Evolutionary conservation across 2,113 vertebrate species (phyloP), one percentile per base, ranked within the genome.

Genomic region (Ochotona princeps): DNA sequence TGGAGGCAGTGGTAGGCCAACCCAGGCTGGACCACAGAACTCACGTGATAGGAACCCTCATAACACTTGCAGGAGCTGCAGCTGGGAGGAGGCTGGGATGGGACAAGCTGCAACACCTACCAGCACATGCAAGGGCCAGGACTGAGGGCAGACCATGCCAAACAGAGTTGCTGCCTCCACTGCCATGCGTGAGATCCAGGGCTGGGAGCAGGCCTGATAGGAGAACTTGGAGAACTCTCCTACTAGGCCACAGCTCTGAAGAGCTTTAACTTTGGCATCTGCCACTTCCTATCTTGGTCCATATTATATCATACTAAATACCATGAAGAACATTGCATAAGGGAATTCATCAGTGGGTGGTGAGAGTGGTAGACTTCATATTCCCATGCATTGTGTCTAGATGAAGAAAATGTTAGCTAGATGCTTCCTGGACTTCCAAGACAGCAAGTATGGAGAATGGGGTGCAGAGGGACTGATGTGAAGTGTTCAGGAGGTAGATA

Each of bases 191-290:
- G 38, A 44, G 38, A 44, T 44, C 38, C 4, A 44, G 38, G 38
- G 38, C 38, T 44, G 38, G 38, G 38, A 44, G 38, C 38, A 44
- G 38, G 38, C 38, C 38, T 44, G 38, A 44, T 44, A 44, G 6
- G 38, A 6, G 38, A 44, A 44, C 38, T 44, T 44, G 38, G 38
- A 44, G 38, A 44, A 44, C 38, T 44, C 38, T 44, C 38, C 38
- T 44, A 44, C 38, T 6, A 44, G 38, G 38, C 38, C 38, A 44
- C 38, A 79, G 44, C 79, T 66, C 28, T 21, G 70, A 90, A 92
- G 74, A 85, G 66, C 90, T 88, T 90, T 92, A 76, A 90, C 88
- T 72, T 47, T 74, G 72, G 38, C 72, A 69, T 89, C 89, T 91
- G 86, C 92, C 93, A 32, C 25, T 80, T 61, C 66, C 79, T 81